Conservation (phyloP, 1,140 invertebrate genomes). For the Papilio xuthus region DNA sequence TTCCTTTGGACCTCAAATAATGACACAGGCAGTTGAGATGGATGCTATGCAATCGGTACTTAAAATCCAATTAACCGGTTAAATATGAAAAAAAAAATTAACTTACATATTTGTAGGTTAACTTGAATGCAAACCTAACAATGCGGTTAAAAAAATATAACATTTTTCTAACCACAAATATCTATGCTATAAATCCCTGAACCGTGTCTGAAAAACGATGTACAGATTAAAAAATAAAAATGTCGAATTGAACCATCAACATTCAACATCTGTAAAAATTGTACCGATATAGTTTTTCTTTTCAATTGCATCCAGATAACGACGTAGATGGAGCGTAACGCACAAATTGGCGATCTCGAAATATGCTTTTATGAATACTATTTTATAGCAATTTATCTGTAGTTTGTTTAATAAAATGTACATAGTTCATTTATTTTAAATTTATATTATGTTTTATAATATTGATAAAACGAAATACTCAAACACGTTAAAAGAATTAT, state of each 20-base stretch:
- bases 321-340: background rate
- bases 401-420: background rate
- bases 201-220: background rate
- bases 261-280: constrained; percentile 32
- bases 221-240: constrained; percentile 8
- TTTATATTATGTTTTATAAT: background rate
- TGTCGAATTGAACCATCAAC: constrained; percentile 17
- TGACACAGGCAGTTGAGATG: too few relatives aligned
- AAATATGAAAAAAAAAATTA: background rate
- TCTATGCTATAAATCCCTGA: background rate
- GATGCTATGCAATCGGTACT: background rate
- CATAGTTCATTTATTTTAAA: background rate
- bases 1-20: too few relatives aligned
- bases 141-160: background rate
- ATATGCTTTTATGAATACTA: background rate
- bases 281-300: constrained; percentile 15
- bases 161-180: background rate
- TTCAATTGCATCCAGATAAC: constrained; percentile 23
- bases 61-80: background rate
- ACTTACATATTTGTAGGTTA: background rate
- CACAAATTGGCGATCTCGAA: constrained; percentile 24
- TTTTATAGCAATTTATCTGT: background rate
- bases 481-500: too few relatives aligned
- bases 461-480: background rate
- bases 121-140: background rate